These are phyloP conservation scores for Aelia acuminata DNA, from an alignment of 2,888 invertebrate genomes.

Conservation along the genomic window DNA sequence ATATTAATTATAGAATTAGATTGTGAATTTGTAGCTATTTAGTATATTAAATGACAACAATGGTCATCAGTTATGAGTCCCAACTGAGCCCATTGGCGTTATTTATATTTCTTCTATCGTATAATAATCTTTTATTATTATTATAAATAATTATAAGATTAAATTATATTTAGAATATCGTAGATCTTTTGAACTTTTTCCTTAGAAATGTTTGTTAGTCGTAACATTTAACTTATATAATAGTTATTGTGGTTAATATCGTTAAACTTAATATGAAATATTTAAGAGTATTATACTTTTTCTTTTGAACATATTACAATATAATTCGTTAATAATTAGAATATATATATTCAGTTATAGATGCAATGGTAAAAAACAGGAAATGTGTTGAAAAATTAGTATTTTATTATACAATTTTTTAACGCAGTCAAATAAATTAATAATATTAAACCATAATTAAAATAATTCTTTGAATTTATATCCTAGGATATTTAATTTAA, in stretches of 20 bases:
- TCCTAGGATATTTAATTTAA: not conserved
- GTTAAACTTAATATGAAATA: constrained; percentile 7
- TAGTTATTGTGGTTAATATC: constrained; percentile 1
- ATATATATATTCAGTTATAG: constrained; percentile 45
- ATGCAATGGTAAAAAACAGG: constrained; percentile 27
- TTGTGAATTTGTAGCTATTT: not conserved
- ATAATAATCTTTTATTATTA: constrained; percentile 16
- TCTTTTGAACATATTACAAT: constrained; percentile 13
- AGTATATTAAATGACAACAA: constrained; percentile 62
- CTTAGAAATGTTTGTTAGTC: constrained; percentile 37
- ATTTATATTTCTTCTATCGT: constrained; percentile 50
- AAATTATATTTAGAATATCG: not conserved
- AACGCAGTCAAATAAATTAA: not conserved
- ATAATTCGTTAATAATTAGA: not conserved
- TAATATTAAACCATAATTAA: constrained; percentile 17
- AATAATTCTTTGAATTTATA: constrained; percentile 11
- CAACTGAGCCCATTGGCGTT: constrained; percentile 63
- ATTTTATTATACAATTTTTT: not conserved
- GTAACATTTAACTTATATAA: not conserved
- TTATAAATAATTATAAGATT: constrained; percentile 42
- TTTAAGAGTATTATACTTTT: constrained; percentile 47
- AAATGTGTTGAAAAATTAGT: not conserved
- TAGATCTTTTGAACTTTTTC: constrained; percentile 45
- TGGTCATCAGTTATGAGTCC: constrained; percentile 63
- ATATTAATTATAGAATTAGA: constrained; percentile 5